phyloP scores from a whole-genome alignment of 2,888 invertebrate genomes.

The Drosophila neotestacea region DNA sequence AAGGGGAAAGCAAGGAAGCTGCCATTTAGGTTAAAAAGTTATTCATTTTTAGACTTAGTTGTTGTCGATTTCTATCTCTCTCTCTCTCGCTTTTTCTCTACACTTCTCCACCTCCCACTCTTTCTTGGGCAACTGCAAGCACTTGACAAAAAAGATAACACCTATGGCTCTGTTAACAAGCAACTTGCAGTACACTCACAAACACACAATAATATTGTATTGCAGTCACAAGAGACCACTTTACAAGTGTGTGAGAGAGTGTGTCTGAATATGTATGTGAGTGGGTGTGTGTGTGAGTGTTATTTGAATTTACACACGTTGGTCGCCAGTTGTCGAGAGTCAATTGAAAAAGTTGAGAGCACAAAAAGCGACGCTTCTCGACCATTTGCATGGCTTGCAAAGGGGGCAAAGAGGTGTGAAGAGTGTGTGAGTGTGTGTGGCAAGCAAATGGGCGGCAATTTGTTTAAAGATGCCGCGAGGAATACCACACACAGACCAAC shows the following conservation, averaged over 20 bases:
- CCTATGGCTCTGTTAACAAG: conserved; percentile 59
- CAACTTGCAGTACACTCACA: conserved; percentile 28
- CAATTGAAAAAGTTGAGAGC: conserved; percentile 74
- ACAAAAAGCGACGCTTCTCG: conserved; percentile 35
- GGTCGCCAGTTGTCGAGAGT: conserved; percentile 60
- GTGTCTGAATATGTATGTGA: conserved; percentile 20
- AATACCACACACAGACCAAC: conserved; percentile 8
- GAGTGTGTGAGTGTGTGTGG: conserved; percentile 14
- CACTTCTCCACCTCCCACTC: background rate
- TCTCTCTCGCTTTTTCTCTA: background rate
- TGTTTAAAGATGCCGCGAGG: conserved; percentile 62
- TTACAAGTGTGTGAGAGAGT: conserved; percentile 39
- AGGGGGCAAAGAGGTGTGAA: background rate
- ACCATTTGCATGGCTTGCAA: conserved; percentile 30
- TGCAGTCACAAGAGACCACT: conserved; percentile 65
- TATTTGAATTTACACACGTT: conserved; percentile 49
- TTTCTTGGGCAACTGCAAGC: conserved; percentile 17
- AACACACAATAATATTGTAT: conserved; percentile 28
- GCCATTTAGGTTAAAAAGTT: conserved; percentile 38
- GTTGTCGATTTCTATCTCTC: background rate
- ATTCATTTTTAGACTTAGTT: conserved; percentile 28
- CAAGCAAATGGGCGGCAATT: conserved; percentile 63
- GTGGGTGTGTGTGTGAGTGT: conserved; percentile 29
- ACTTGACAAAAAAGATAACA: conserved; percentile 61
- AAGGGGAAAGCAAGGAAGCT: background rate